Evolutionary conservation across 2,113 vertebrate species (phyloP).

Genomic region (Stictonetta naevosa): DNA sequence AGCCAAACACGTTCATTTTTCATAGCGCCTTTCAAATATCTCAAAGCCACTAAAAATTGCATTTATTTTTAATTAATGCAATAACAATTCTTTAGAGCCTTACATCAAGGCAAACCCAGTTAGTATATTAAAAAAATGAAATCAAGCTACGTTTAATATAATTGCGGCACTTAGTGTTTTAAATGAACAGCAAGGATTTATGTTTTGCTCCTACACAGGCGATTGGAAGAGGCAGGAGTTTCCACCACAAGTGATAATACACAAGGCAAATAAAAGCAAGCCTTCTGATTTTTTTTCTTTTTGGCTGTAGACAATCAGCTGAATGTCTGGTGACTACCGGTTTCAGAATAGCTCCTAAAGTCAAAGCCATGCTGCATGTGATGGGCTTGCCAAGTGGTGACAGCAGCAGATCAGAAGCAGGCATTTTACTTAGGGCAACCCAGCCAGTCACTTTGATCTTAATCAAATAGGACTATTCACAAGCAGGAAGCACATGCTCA

Average conservation of each 20-base stretch:
- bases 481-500: constrained; percentile 67
- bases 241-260: background rate
- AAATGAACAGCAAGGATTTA: background rate
- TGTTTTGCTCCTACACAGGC: background rate
- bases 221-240: background rate
- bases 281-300: background rate
- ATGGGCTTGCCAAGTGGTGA: constrained; percentile 42
- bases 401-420: constrained; percentile 9
- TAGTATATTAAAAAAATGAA: background rate
- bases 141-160: background rate
- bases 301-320: background rate
- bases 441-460: constrained; percentile 56
- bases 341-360: constrained; percentile 32
- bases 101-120: background rate
- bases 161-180: background rate
- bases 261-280: background rate
- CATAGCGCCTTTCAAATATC: background rate
- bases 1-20: background rate
- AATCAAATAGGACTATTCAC: constrained; percentile 49
- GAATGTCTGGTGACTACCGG: background rate
- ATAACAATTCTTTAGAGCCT: background rate
- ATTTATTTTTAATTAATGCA: background rate
- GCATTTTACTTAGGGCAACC: constrained; percentile 50
- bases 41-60: background rate
- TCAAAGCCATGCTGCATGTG: background rate